Evolutionary conservation across 2,888 invertebrate genomes (phyloP).

Genomic region (Osmoderma eremita): DNA sequence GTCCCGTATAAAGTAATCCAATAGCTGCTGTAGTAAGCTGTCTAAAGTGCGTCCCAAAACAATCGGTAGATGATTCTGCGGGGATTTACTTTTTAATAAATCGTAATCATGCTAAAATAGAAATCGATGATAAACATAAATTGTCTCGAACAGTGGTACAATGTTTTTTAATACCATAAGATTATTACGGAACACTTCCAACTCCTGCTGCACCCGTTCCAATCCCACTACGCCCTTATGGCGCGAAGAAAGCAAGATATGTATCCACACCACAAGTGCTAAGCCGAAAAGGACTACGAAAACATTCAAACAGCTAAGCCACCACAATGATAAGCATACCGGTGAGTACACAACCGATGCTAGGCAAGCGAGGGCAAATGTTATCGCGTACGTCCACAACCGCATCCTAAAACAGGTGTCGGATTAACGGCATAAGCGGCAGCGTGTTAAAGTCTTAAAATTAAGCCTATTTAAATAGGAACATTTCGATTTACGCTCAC

Average conservation of each 20-base stretch:
- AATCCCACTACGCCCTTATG: constrained; percentile 72
- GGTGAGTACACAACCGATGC: constrained; percentile 51
- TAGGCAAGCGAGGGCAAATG: constrained; percentile 48
- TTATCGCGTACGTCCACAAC: constrained; percentile 47
- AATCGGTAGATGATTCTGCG: constrained; percentile 72
- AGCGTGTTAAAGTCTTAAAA: constrained; percentile 21
- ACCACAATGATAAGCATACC: constrained; percentile 53
- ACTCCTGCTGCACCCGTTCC: constrained; percentile 71
- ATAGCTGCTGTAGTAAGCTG: constrained; percentile 81
- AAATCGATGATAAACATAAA: no score
- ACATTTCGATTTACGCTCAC: constrained; percentile 12
- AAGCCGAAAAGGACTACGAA: constrained; percentile 59
- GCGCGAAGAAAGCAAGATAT: constrained; percentile 72
- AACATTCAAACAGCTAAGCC: constrained; percentile 53
- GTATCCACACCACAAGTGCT: constrained; percentile 69
- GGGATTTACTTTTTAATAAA: constrained; percentile 43
- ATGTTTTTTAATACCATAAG: no score
- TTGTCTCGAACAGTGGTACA: no score
- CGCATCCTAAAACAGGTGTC: constrained; percentile 51
- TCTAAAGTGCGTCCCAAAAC: constrained; percentile 87
- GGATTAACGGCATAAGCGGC: no score
- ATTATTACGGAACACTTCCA: constrained; percentile 70
- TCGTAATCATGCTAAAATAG: constrained; percentile 57
- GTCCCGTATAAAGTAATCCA: constrained; percentile 82
- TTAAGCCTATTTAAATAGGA: neutral